Conservation (phyloP, 2,113 vertebrate species). For the Chaetorhynchus papuensis region DNA sequence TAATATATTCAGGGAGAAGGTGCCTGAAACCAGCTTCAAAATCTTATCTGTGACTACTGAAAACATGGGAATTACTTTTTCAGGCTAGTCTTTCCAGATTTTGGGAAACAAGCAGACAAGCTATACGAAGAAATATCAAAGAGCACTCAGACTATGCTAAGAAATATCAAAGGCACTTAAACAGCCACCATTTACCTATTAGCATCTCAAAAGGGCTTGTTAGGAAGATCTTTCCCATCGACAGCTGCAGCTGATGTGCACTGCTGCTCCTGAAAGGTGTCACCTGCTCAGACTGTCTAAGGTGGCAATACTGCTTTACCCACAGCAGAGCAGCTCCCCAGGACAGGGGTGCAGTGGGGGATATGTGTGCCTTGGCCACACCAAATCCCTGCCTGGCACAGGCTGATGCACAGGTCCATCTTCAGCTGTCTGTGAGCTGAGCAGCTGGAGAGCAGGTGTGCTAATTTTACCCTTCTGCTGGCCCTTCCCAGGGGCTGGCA, state of each 20-base stretch:
- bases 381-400: neutral
- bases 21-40: neutral
- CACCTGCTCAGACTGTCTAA: neutral
- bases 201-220: neutral
- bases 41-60: neutral
- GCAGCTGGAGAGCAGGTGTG: neutral
- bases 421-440: neutral
- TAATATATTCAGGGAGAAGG: neutral
- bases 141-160: neutral
- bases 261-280: neutral
- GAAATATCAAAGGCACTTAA: slow-evolving; percentile 10
- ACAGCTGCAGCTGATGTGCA: neutral
- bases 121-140: neutral
- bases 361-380: rapidly evolving
- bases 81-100: neutral
- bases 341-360: neutral
- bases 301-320: neutral
- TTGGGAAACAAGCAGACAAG: neutral
- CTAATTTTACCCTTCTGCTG: neutral
- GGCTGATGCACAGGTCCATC: neutral
- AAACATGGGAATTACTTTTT: neutral
- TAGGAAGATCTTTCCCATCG: neutral
- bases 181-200: neutral
- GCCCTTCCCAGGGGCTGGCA: neutral
- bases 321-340: neutral